A percentile compares a stretch with the other conserved stretches of the same genome.
These are phyloP conservation scores for Intellagama lesueurii DNA, from an alignment of 2,797 vertebrate genomes.

Conservation along the genomic window DNA sequence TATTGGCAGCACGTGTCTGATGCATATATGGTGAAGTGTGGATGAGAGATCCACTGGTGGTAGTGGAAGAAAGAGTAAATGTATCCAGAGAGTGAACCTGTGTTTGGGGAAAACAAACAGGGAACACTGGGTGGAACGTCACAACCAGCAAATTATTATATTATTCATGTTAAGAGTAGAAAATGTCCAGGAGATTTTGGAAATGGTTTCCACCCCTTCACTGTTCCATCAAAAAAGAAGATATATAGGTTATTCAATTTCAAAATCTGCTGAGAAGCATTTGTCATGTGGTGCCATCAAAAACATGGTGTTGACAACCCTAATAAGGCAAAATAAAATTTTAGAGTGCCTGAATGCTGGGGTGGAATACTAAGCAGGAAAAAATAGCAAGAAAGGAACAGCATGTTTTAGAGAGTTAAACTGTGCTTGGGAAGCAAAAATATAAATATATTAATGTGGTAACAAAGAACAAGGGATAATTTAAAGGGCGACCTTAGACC, in stretches of 20 bases:
- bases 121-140: too few species aligned
- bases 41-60: too few species aligned
- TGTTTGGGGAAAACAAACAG: too few species aligned
- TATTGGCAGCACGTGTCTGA: too few species aligned
- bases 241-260: constrained; percentile 25
- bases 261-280: neutral
- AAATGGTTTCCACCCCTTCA: neutral
- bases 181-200: neutral
- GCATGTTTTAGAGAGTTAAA: neutral
- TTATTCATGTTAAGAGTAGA: neutral
- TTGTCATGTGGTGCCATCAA: neutral
- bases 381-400: neutral
- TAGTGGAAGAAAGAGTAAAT: too few species aligned
- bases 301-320: constrained; percentile 4
- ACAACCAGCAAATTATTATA: neutral
- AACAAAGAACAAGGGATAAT: constrained; percentile 39
- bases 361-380: neutral
- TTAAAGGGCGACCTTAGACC: neutral
- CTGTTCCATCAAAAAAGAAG: neutral
- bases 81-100: too few species aligned
- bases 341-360: constrained; percentile 9
- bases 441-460: neutral
- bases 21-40: too few species aligned
- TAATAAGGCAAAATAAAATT: constrained; percentile 3
- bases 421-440: neutral